Base-by-base conservation (phyloP, 2,888 invertebrate genomes). In the Ceriagrion tenellum region DNA sequence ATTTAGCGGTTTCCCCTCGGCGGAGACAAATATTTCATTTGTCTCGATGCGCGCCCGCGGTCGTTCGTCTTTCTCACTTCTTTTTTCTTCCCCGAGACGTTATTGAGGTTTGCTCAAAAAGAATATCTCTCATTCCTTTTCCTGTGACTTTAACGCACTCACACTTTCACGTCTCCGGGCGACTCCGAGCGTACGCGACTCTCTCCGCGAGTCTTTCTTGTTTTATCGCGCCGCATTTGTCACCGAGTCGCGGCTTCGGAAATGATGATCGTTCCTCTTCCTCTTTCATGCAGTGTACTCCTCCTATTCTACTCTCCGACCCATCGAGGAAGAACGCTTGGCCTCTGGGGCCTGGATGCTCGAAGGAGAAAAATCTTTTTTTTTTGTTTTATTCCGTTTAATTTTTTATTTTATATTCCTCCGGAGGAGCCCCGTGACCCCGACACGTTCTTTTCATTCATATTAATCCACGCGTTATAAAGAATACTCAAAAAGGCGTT, bases 401-500 rank as follows among this genome's bases (percentile, higher is more conserved):
- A 16, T n/a, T 8, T n/a, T 69, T n/a, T 69, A n/a, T n/a, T 26
- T n/a, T 26, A 20, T 69, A n/a, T 47, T 26, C 89, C 47, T n/a
- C 18, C n/a, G 55, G 18, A 56, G 59, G 3, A n/a, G 55, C 0
- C n/a, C 59, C 40, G 59, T 16, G 91, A 91, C 91, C 91, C 55
- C 91, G 63, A 40, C 59, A 69, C 81, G 81, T 89, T 91, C 91
- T 40, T n/a, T 16, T 35, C 91, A 91, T 91, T 91, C 91, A 69
- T 91, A 91, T 91, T 91, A 91, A 91, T 91, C 91, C 63, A 16
- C 91, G n/a, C 89, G 47, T 55, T 63, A 40, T 47, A 59, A 59
- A 91, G 40, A 40, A 91, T 35, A 63, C 91, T 91, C 40, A 40
- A 91, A 81, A 81, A 81, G 91, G 55, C 63, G 91, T 91, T 91